Evolutionary conservation across 2,113 vertebrate genomes (phyloP).

Genomic region (Muntiacus muntjak): DNA sequence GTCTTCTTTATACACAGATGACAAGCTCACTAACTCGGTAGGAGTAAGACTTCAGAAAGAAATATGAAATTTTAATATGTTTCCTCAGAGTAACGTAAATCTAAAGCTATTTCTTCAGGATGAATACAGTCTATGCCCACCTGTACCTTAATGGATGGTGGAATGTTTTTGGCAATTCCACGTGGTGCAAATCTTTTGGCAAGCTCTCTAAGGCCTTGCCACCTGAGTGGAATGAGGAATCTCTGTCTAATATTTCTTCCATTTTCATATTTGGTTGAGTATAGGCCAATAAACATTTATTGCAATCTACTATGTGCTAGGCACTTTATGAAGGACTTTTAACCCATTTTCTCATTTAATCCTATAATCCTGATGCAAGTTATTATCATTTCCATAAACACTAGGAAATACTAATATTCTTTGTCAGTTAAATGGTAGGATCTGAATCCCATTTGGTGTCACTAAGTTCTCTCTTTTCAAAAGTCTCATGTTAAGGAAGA

Average conservation of each 20-base stretch:
- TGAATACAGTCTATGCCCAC: constrained; percentile 7
- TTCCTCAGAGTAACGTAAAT: constrained; percentile 31
- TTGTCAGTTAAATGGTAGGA: neutral
- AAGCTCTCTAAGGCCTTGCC: neutral
- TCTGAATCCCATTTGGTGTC: neutral
- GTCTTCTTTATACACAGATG: constrained; percentile 56
- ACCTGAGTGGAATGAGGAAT: neutral
- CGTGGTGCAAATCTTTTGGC: constrained; percentile 29
- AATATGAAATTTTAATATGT: constrained; percentile 65
- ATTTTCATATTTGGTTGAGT: neutral
- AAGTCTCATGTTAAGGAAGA: neutral
- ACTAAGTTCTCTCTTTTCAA: neutral
- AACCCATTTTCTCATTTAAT: neutral
- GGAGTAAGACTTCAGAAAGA: constrained; percentile 67
- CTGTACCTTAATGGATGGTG: constrained; percentile 27
- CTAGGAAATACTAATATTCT: neutral
- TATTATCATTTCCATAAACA: constrained; percentile 1
- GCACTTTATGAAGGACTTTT: neutral
- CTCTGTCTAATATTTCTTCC: neutral
- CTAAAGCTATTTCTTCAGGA: constrained; percentile 52
- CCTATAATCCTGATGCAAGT: neutral
- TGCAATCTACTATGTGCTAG: neutral
- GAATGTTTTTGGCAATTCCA: neutral
- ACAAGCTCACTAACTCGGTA: constrained; percentile 73
- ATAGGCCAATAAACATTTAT: neutral